Base-by-base conservation (phyloP, 2,113 vertebrate genomes). In the Nannobrachium achirus region DNA sequence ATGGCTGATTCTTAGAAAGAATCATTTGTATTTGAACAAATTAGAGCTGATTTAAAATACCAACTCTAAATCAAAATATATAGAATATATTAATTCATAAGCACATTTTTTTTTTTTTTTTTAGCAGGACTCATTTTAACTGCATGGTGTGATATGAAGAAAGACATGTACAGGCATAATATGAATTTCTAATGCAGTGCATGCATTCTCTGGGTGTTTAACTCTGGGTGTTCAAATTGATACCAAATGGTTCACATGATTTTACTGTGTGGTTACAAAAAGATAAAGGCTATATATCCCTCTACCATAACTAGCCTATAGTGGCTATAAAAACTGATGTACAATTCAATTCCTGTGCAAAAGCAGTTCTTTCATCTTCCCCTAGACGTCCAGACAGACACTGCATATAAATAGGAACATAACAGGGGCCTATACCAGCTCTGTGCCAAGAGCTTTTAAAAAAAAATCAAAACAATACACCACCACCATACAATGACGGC, bases 381-480 rank as follows among this genome's bases (percentile, higher is more conserved):
- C 73, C 79, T 53, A 88, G 89, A 33, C 25, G 86, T 83, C 82
- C 86, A 88, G 88, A 89, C 84, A 88, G 84, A 85, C 82, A 81
- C 73, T 84, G 86, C 88, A 91, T 88, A 88, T 81, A 83, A 89
- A 91, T 77, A 85, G 82, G 77, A 80, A 75, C 76, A 81, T 56
- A 80, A 82, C 66, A 56, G 52, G 78, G 88, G 83, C 86, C 83
- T 88, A 79, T 55, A 77, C 56, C 71, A 78, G 79, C 73, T 60
- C 51, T 66, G 69, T 84, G 78, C 78, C 76, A 80, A 40, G 73
- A 74, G 75, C 81, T 78, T 75, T 58, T 33, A n/a, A n/a, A n/a
- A n/a, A n/a, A n/a, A n/a, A n/a, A 84, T 83, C 81, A 88, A 80
- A 90, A 92, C 88, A 84, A 86, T 79, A 82, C 73, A 77, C 66